These are phyloP conservation scores for Callyntrura guangdongensis DNA, from an alignment of 2,888 invertebrate genomes.

Conservation along the genomic window DNA sequence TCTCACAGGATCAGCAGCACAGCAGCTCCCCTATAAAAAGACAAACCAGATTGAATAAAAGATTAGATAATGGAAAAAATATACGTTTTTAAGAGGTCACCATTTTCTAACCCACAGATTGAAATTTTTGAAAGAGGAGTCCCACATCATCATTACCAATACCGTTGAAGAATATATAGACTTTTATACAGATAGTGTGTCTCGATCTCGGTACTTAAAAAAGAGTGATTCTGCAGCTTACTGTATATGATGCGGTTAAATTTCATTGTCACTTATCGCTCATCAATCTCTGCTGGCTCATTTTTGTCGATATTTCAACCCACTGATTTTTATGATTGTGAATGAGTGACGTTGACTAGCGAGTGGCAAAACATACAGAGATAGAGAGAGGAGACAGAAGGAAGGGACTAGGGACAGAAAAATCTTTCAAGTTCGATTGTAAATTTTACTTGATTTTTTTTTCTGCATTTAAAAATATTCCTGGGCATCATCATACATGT, in stretches of 20 bases:
- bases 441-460: not conserved
- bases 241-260: not conserved
- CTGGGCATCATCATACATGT: not conserved
- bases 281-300: not conserved
- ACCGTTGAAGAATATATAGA: too few species aligned
- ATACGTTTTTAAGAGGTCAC: slow-evolving; percentile 17
- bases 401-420: slow-evolving; percentile 13
- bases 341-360: not conserved
- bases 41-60: not conserved
- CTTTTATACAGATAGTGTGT: too few species aligned
- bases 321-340: not conserved
- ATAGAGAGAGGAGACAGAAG: not conserved
- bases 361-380: not conserved
- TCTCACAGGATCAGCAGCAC: too few species aligned
- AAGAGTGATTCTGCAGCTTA: not conserved
- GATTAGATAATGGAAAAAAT: slow-evolving; percentile 2
- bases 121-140: not conserved
- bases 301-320: not conserved
- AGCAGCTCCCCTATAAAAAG: not conserved
- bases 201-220: not conserved
- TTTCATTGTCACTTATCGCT: not conserved
- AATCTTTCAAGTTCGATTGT: slow-evolving; percentile 36
- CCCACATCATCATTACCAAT: too few species aligned
- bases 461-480: not conserved
- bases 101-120: not conserved